Evolutionary conservation across 2,113 vertebrate species (phyloP).

Genomic region (Sorex fumeus): DNA sequence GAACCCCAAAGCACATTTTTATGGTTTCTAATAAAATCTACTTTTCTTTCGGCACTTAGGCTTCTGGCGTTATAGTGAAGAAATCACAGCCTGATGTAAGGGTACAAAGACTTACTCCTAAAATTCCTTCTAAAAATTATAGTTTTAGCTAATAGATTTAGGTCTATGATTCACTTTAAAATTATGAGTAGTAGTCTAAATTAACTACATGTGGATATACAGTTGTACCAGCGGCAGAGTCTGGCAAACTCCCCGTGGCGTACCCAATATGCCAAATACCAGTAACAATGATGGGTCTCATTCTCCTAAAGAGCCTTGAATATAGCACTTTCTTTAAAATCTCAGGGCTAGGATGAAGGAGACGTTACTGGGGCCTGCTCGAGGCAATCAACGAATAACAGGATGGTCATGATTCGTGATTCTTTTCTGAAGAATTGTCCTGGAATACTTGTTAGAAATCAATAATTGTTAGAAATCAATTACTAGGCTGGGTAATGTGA

Average conservation of each 20-base stretch:
- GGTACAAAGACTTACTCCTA: not conserved
- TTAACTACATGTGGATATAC: not conserved
- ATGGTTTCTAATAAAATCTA: not conserved
- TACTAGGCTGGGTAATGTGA: not conserved
- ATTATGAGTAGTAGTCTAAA: not conserved
- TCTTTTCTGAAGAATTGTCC: not conserved
- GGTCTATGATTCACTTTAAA: not conserved
- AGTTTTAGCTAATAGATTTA: constrained; percentile 1
- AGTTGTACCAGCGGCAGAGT: too few species aligned
- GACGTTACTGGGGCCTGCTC: too few species aligned
- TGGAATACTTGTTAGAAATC: not conserved
- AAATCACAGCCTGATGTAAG: not conserved
- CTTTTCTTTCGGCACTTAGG: not conserved
- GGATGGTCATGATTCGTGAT: too few species aligned
- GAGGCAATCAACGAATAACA: too few species aligned
- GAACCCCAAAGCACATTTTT: constrained; percentile 14
- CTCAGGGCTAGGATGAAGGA: too few species aligned
- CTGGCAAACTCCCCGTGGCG: too few species aligned
- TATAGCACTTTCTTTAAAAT: too few species aligned
- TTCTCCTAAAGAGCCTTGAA: too few species aligned
- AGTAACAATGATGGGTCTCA: too few species aligned
- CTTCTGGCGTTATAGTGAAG: not conserved
- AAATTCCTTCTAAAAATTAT: not conserved
- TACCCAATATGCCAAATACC: too few species aligned
- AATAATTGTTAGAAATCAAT: not conserved